Evolutionary conservation across 1,140 invertebrate genomes (phyloP), one percentile per base, ranked within the genome.

Genomic region (Drosophila nannoptera): DNA sequence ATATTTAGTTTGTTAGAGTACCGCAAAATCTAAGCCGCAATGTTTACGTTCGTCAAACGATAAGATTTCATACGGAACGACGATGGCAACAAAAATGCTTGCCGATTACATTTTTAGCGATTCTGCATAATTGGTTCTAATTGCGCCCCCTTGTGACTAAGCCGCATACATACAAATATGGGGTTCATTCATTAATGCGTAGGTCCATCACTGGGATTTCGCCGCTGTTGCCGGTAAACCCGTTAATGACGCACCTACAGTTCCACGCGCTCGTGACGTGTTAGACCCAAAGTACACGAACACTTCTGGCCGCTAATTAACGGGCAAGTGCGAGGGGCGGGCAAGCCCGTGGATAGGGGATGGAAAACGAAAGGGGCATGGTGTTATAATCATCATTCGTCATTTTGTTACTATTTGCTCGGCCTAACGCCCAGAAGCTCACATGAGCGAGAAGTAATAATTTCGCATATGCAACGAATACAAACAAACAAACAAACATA

Each of bases 61-160:
- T 70, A 70, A 70, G 54, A 65, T 46, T 56, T 14, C 33, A 11
- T 53, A 22, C 40, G 8, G 7, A 1, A 42, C 22, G 48, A 56
- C 36, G 56, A 14, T 16, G n/a, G 40, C 14, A 43, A 7, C 40
- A 14, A 50, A 22, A 16, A 65, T 70, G 53, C 59, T 62, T 53
- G 55, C 55, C 54, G 22, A 36, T 11, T 43, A 46, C 35, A 42
- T 50, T 22, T 31, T 49, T 7, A 5, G 50, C 56, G 59, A 58
- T 56, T 78, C 67, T 53, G 45, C 66, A 60, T 64, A 69, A 69
- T 68, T 82, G 54, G 43, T 56, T 75, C 78, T 83, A 82, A 82
- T 82, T 78, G 52, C 68, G n/a, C n/a, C 56, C 60, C 69, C 80
- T 77, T 84, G 75, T 82, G 80, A 83, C 76, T 78, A 78, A 83